Evolutionary conservation across 1,140 invertebrate genomes (phyloP).

Genomic region (Drosophila fuyamai): DNA sequence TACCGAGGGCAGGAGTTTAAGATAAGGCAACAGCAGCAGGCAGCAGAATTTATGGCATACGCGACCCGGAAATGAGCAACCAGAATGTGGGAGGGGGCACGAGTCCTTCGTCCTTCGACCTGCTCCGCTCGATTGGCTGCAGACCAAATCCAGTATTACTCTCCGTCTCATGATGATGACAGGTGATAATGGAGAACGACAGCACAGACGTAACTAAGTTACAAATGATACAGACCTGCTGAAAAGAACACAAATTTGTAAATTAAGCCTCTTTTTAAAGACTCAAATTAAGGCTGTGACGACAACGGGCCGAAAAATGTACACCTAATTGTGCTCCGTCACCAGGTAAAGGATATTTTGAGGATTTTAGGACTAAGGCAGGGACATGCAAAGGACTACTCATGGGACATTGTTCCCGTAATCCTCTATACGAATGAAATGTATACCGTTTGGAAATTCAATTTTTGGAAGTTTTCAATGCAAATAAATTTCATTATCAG

Average conservation of each 20-base stretch:
- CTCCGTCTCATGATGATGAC: slow-evolving; percentile 49
- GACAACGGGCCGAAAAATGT: background rate
- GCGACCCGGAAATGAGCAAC: slow-evolving; percentile 70
- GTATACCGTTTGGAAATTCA: background rate
- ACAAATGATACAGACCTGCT: slow-evolving; percentile 7
- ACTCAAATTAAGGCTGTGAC: background rate
- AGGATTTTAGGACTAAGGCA: background rate
- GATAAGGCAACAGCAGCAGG: slow-evolving; percentile 67
- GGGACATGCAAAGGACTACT: background rate
- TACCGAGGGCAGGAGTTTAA: slow-evolving; percentile 4
- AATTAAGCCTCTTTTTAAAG: slow-evolving; percentile 27
- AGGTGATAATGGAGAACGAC: slow-evolving; percentile 70
- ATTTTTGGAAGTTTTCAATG: too few relatives aligned
- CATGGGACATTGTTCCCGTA: background rate
- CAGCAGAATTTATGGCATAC: slow-evolving; percentile 72
- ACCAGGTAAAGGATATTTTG: background rate
- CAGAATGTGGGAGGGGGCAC: slow-evolving; percentile 27
- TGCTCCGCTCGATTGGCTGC: slow-evolving; percentile 35
- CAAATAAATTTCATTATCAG: too few relatives aligned
- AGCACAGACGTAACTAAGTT: slow-evolving; percentile 32
- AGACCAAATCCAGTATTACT: slow-evolving; percentile 16
- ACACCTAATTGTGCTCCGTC: background rate
- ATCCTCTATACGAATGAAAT: background rate
- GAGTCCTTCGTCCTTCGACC: slow-evolving; percentile 3
- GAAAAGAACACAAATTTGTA: slow-evolving; percentile 2